Conservation (phyloP, 2,888 invertebrate species). For the Plemyria rubiginata region DNA sequence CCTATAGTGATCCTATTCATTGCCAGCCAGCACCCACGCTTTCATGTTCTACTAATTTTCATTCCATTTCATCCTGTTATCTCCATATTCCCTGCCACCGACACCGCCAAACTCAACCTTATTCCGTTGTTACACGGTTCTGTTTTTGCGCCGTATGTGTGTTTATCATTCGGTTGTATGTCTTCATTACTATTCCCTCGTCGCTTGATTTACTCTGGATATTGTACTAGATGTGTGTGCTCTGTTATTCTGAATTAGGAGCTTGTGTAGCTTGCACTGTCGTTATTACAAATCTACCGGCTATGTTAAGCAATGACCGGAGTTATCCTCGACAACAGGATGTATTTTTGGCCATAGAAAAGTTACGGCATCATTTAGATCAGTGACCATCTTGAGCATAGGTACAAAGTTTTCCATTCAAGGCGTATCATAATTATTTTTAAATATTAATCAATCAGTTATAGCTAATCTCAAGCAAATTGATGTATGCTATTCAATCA, state of each 20-base stretch:
- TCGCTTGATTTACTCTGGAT: constrained; percentile 32
- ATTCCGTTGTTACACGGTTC: neutral
- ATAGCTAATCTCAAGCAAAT: too few relatives aligned
- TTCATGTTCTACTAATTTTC: constrained; percentile 8
- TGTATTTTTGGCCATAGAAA: too few relatives aligned
- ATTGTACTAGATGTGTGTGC: neutral
- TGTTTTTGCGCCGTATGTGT: constrained; percentile 1
- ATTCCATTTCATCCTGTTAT: constrained; percentile 10
- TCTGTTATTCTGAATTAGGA: neutral
- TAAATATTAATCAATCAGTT: too few relatives aligned
- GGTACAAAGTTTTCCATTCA: too few relatives aligned
- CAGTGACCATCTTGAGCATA: too few relatives aligned
- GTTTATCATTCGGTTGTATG: constrained; percentile 23
- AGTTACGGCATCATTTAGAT: too few relatives aligned
- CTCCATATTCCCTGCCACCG: constrained; percentile 1
- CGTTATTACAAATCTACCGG: neutral
- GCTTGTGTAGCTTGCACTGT: neutral
- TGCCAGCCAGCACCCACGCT: neutral
- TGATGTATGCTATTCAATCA: too few relatives aligned
- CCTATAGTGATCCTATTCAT: neutral
- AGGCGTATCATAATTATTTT: too few relatives aligned
- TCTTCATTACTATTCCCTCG: constrained; percentile 36
- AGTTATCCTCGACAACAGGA: too few relatives aligned
- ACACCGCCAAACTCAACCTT: constrained; percentile 2
- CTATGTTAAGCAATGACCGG: neutral